Percentiles rank a stretch among this genome's conserved stretches.
Conservation (phyloP, 1,140 invertebrate genomes). For the Charaxes varanes region DNA sequence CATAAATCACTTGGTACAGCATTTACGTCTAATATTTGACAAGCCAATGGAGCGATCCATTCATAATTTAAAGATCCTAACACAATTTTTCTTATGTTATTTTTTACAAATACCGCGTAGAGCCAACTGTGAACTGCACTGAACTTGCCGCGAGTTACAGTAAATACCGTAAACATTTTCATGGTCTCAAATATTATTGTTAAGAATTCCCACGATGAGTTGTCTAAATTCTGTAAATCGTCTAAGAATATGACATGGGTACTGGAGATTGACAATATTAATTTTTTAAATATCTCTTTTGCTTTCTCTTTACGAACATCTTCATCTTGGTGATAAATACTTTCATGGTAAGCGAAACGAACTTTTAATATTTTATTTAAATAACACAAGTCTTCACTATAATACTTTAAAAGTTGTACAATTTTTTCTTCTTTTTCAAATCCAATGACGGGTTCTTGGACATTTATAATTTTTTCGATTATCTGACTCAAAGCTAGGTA, state of each 20-base stretch:
- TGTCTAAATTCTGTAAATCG: constrained; percentile 60
- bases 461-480: constrained; percentile 51
- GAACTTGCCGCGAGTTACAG: constrained; percentile 53
- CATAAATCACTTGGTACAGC: constrained; percentile 61
- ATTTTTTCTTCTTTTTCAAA: constrained; percentile 65
- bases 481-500: constrained; percentile 63
- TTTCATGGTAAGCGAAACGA: constrained; percentile 57
- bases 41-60: constrained; percentile 56
- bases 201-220: constrained; percentile 54
- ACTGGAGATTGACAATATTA: constrained; percentile 35
- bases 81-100: constrained; percentile 49
- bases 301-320: constrained; percentile 45
- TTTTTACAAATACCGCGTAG: constrained; percentile 47
- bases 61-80: constrained; percentile 38
- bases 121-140: constrained; percentile 45
- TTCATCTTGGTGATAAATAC: constrained; percentile 37
- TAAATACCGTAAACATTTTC: constrained; percentile 47
- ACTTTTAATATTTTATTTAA: constrained; percentile 61
- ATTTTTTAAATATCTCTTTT: constrained; percentile 44
- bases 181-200: constrained; percentile 38
- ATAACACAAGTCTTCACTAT: constrained; percentile 56
- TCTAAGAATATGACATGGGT: constrained; percentile 52
- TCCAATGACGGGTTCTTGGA: constrained; percentile 42
- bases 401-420: constrained; percentile 43
- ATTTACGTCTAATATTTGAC: constrained; percentile 65